These are phyloP conservation scores for Apotomis capreana DNA, from an alignment of 2,888 invertebrate species.

Conservation along the genomic window DNA sequence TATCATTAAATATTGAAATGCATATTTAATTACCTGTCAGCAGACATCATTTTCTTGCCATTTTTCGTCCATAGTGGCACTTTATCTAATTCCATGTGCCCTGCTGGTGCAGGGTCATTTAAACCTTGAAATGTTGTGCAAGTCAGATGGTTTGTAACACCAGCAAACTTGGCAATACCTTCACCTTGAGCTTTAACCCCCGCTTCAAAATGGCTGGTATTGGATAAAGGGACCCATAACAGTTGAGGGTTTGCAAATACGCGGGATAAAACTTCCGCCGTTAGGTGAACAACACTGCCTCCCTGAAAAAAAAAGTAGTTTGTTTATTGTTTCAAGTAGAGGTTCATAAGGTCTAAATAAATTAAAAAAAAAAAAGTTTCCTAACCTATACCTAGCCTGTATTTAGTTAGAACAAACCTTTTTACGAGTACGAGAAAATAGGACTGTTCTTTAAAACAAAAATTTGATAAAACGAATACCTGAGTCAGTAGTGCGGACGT, in stretches of 20 bases:
- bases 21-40: constrained; percentile 76
- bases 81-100: constrained; percentile 87
- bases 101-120: constrained; percentile 85
- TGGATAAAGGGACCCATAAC: constrained; percentile 88
- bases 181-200: constrained; percentile 85
- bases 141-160: constrained; percentile 78
- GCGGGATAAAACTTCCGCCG: constrained; percentile 88
- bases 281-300: constrained; percentile 92
- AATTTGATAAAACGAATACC: constrained; percentile 66
- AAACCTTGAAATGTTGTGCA: constrained; percentile 88
- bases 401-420: not conserved
- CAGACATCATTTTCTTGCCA: constrained; percentile 87
- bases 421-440: not conserved
- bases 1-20: too few relatives aligned
- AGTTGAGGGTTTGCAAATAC: constrained; percentile 85
- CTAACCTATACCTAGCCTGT: too few relatives aligned
- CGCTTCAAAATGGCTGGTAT: constrained; percentile 86
- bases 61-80: constrained; percentile 91
- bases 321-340: not conserved
- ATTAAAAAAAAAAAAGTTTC: too few relatives aligned
- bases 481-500: constrained; percentile 89
- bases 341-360: not conserved
- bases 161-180: constrained; percentile 88
- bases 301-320: constrained; percentile 77
- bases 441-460: not conserved